phyloP scores from a whole-genome alignment of 2,888 invertebrate species.

The Saturnia japonica region DNA sequence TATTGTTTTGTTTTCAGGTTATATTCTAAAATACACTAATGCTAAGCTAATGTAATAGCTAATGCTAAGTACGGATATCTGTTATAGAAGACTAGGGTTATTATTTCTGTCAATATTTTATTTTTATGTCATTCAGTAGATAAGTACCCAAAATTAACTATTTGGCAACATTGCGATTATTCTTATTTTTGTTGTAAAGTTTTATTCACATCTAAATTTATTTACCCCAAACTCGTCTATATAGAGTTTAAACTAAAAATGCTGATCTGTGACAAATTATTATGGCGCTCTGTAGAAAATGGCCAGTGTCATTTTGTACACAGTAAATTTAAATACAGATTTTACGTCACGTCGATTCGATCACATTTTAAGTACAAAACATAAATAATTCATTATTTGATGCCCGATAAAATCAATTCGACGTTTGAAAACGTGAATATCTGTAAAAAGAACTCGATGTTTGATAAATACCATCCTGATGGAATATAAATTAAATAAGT shows the following conservation, averaged over 20 bases:
- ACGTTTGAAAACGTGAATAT: constrained; percentile 41
- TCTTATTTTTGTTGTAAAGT: neutral
- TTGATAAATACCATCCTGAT: constrained; percentile 76
- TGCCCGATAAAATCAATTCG: constrained; percentile 38
- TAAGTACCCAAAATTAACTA: no score
- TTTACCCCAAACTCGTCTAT: neutral
- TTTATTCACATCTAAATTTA: neutral
- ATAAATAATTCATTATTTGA: constrained; percentile 26
- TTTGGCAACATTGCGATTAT: neutral
- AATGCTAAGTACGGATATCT: no score
- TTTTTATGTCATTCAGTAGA: no score
- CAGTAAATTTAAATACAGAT: neutral
- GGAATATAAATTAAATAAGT: constrained; percentile 82
- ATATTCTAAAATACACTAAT: no score
- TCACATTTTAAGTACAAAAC: constrained; percentile 1
- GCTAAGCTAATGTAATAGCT: no score
- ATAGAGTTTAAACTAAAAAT: neutral
- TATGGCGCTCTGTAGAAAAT: neutral
- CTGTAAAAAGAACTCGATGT: constrained; percentile 58
- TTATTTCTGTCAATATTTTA: no score
- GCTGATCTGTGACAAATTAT: neutral
- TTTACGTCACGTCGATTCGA: neutral
- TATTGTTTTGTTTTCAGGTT: no score
- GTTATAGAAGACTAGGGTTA: no score
- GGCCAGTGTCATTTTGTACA: neutral